Percentiles rank a stretch among this genome's conserved stretches.
These are phyloP conservation scores for Parapristionchus giblindavisi DNA, from an alignment of 2,888 invertebrate species.

Conservation along the genomic window DNA sequence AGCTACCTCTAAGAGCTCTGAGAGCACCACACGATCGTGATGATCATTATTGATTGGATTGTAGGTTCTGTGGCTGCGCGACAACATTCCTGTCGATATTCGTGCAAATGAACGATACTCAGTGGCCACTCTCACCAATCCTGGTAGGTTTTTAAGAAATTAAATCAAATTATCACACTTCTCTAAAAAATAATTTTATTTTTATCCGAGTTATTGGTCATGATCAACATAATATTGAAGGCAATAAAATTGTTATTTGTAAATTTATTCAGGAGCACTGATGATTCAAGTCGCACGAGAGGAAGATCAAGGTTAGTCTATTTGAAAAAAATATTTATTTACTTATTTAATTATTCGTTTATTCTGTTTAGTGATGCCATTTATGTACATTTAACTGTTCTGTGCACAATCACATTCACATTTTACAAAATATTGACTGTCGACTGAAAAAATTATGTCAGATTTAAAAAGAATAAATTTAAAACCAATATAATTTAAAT, in stretches of 20 bases:
- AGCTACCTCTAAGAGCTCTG: too few species aligned
- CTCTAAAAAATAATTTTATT: neutral
- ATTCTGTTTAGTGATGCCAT: too few species aligned
- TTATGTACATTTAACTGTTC: too few species aligned
- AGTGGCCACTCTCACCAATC: conserved; percentile 82
- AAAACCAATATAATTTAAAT: neutral
- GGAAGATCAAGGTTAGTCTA: conserved; percentile 71
- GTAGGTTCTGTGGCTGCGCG: conserved; percentile 84
- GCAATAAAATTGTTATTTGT: neutral
- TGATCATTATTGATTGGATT: neutral
- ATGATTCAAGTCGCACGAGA: conserved; percentile 70
- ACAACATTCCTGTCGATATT: conserved; percentile 79
- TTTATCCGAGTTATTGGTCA: neutral
- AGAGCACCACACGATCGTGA: too few species aligned
- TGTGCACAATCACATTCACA: too few species aligned
- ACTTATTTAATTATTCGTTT: too few species aligned
- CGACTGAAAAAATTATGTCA: too few species aligned
- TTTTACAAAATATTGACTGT: too few species aligned
- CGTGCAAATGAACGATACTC: conserved; percentile 84
- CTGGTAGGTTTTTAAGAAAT: conserved; percentile 71
- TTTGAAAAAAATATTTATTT: too few species aligned
- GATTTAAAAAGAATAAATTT: too few species aligned
- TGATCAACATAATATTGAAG: too few species aligned
- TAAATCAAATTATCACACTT: neutral
- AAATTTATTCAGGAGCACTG: conserved; percentile 57